A percentile compares a stretch with the other conserved stretches of the same genome.
Evolutionary conservation across 2,797 vertebrate genomes (phyloP).

Genomic region (Petrocephalus sullivani): DNA sequence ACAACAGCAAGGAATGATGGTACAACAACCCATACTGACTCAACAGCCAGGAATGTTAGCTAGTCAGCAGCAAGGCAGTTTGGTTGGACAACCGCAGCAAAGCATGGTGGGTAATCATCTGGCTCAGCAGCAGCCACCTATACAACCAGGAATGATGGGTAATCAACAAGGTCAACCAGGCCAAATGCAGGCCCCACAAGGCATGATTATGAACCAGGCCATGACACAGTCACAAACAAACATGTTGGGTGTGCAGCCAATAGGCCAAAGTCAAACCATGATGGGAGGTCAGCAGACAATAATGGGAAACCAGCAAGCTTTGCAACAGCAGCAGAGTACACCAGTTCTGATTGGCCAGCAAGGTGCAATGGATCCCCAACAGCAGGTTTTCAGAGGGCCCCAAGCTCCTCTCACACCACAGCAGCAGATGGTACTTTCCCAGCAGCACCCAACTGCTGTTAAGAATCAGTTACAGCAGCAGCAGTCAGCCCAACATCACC

Average conservation of each 20-base stretch:
- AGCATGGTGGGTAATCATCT: constrained; percentile 52
- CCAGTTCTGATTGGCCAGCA: constrained; percentile 76
- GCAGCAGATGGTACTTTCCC: constrained; percentile 76
- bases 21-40: not conserved
- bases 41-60: constrained; percentile 26
- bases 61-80: constrained; percentile 26
- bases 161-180: constrained; percentile 71
- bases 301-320: constrained; percentile 69
- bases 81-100: constrained; percentile 55
- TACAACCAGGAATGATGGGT: constrained; percentile 66
- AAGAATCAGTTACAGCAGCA: constrained; percentile 64
- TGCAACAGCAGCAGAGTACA: constrained; percentile 71
- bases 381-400: constrained; percentile 70
- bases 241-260: constrained; percentile 55
- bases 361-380: constrained; percentile 66
- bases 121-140: constrained; percentile 12
- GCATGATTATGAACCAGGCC: constrained; percentile 54
- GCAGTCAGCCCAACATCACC: constrained; percentile 49
- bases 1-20: constrained; percentile 60
- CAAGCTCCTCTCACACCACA: constrained; percentile 62
- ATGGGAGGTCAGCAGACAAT: constrained; percentile 58
- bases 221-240: constrained; percentile 59
- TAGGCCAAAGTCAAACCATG: constrained; percentile 51
- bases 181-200: constrained; percentile 57
- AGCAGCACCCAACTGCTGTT: constrained; percentile 65